Conservation (phyloP, 2,888 invertebrate species). For the Agrochola macilenta region DNA sequence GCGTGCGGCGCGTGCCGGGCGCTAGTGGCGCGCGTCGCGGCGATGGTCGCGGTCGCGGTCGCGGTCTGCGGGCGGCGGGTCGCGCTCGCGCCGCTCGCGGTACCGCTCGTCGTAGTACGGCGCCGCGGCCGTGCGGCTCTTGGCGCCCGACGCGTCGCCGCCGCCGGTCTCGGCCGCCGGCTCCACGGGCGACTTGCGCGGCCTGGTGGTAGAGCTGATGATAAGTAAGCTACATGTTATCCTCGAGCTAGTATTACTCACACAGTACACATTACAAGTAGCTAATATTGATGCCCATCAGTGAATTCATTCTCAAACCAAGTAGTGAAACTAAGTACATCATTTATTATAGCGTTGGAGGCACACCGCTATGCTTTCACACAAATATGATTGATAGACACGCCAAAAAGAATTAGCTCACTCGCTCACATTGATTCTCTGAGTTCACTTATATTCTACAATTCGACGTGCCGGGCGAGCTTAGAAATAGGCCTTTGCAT, state of each 20-base stretch:
- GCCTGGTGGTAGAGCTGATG: constrained; percentile 74
- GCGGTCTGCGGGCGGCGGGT: constrained; percentile 91
- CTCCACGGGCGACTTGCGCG: constrained; percentile 92
- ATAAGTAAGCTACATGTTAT: constrained; percentile 23
- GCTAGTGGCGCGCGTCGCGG: constrained; percentile 74
- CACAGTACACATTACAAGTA: no score
- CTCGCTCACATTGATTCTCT: not conserved
- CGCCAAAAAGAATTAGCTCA: not conserved
- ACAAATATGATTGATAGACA: not conserved
- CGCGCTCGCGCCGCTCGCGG: constrained; percentile 92
- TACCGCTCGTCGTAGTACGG: constrained; percentile 97
- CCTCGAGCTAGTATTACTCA: not conserved
- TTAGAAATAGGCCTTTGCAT: not conserved
- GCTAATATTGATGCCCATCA: not conserved
- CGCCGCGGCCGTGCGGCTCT: constrained; percentile 90
- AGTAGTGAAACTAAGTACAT: not conserved
- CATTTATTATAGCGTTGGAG: not conserved
- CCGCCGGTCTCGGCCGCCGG: constrained; percentile 86
- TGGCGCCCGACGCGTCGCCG: constrained; percentile 85
- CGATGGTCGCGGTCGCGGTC: constrained; percentile 86
- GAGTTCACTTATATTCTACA: not conserved
- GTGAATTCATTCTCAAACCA: not conserved
- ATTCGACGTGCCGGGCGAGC: not conserved
- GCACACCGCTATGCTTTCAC: not conserved
- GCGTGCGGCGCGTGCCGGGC: no score